Conservation (phyloP, 2,113 vertebrate species). For the Aleadryas rufinucha region DNA sequence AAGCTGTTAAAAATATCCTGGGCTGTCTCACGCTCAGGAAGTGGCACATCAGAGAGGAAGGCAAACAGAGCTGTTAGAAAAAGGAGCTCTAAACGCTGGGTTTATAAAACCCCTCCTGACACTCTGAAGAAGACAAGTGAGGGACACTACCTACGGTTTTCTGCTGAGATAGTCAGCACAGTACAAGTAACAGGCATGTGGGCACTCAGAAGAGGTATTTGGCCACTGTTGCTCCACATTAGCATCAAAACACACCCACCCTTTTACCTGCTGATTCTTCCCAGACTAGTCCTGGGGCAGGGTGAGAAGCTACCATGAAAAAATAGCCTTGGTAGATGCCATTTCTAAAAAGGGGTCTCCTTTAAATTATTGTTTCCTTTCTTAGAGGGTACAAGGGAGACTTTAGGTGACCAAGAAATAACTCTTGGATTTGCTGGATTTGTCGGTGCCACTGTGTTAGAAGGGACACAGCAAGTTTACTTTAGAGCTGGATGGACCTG, state of each 20-base stretch:
- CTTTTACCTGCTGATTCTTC: not conserved
- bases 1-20: not conserved
- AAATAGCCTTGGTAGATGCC: not conserved
- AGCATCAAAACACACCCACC: not conserved
- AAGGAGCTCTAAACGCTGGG: not conserved
- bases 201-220: not conserved
- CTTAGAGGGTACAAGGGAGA: accelerated
- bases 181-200: not conserved
- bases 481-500: not conserved
- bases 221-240: not conserved
- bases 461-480: not conserved
- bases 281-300: not conserved
- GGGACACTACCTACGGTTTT: not conserved
- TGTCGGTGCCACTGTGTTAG: not conserved
- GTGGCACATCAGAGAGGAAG: not conserved
- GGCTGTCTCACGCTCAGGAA: not conserved
- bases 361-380: not conserved
- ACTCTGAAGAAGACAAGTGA: not conserved
- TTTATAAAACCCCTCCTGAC: not conserved
- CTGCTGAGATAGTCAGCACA: not conserved
- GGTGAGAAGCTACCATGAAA: not conserved
- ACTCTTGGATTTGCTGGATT: not conserved
- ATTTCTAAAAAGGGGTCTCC: not conserved
- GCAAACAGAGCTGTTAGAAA: not conserved
- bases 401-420: not conserved